Base-by-base conservation (phyloP, 1,140 invertebrate genomes). In the Eufriesea mexicana region DNA sequence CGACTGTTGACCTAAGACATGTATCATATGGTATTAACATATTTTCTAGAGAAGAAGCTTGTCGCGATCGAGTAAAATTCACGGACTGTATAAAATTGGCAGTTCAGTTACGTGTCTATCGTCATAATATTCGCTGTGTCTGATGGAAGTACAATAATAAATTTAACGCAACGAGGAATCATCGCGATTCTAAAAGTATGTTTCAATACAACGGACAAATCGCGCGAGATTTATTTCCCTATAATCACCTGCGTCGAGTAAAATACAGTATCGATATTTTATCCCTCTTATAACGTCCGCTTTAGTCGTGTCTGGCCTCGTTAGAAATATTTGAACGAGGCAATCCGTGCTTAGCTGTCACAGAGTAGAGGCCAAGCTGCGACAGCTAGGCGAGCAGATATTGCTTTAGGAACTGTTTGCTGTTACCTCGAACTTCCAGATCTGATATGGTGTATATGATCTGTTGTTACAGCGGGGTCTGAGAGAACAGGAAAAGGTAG, bases 81-180 rank as follows among this genome's bases (percentile, higher is more conserved):
- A 64, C 59, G 35, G 35, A 35, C 35, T 4, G 35, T 35, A 35
- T 35, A 2, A 35, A 35, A 35, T 66, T 35, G 35, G 74, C 35
- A 28, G 12, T 10, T 20, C 16, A 18, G 14, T 54, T 59, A 74
- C 57, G 35, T 25, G 18, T 1, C 18, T 14, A 9, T 45, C 35
- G 14, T 23, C 23, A 28, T 72, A 47, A 79, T 79, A 71, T 35
- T 35, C 35, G 23, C 5, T 42, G 20, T 1, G 25, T 64, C 20
- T 59, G 28, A 64, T n/a, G 28, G n/a, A 55, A 78, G 45, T 25
- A 12, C 28, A 10, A 66, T 74, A 80, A 80, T 80, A 80, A 80
- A 80, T 74, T 35, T 49, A n/a, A 80, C 7, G 68, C 57, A 59
- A 66, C 47, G n/a, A 74, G 42, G 49, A 49, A 57, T 66, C 57